A percentile compares a stretch with the other conserved stretches of the same genome.
Conservation (phyloP, 2,113 vertebrate species). For the Bothrops jararaca region DNA sequence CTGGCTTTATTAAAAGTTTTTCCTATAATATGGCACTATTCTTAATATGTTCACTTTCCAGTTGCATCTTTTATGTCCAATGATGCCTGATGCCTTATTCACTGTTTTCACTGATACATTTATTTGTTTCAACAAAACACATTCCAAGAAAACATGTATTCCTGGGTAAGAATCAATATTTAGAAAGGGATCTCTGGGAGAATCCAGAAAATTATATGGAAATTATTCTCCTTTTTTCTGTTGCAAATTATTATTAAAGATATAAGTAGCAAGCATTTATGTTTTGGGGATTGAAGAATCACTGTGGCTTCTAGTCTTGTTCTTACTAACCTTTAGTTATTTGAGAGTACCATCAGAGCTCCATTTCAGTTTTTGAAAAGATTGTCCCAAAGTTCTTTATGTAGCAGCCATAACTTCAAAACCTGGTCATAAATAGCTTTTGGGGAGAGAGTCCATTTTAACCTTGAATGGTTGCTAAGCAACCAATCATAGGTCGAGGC, state of each 20-base stretch:
- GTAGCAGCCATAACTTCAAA: neutral
- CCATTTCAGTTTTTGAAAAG: neutral
- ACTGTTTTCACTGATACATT: neutral
- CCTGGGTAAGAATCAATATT: neutral
- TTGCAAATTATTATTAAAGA: neutral
- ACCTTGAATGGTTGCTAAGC: neutral
- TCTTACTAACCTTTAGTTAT: neutral
- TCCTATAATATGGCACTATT: neutral
- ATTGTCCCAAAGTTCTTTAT: neutral
- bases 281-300: neutral
- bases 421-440: neutral
- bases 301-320: neutral
- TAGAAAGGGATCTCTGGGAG: neutral
- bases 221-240: neutral
- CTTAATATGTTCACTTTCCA: neutral
- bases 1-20: neutral
- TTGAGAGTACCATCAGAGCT: neutral
- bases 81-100: neutral
- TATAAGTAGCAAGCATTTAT: neutral
- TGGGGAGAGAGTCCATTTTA: neutral
- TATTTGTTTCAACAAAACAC: neutral
- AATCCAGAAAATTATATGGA: neutral
- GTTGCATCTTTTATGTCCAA: neutral
- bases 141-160: neutral
- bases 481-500: neutral